phyloP scores from a whole-genome alignment of 2,113 vertebrate species.

The Stercorarius parasiticus region DNA sequence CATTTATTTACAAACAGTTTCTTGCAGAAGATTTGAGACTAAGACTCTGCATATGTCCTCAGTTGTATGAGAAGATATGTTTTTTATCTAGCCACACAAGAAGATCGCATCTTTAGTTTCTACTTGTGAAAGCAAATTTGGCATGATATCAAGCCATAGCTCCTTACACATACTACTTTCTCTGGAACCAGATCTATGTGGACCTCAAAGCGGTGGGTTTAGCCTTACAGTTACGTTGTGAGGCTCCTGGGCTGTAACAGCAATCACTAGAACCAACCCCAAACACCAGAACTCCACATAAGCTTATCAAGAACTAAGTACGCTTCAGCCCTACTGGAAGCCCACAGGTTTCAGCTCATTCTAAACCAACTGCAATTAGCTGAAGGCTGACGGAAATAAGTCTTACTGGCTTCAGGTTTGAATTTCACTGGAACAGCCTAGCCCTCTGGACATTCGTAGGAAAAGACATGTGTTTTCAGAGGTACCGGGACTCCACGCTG shows the following conservation, averaged over 20 bases:
- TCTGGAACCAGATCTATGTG: not conserved
- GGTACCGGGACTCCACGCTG: not conserved
- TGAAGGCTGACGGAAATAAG: not conserved
- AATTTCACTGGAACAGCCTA: not conserved
- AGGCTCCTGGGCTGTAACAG: not conserved
- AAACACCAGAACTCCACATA: not conserved
- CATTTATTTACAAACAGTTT: constrained; percentile 18
- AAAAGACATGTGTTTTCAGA: not conserved
- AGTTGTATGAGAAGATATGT: not conserved
- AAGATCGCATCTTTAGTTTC: not conserved
- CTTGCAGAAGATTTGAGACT: not conserved
- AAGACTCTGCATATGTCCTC: not conserved
- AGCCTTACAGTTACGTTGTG: not conserved
- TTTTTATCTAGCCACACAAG: not conserved
- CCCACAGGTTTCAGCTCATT: not conserved
- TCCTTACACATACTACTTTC: not conserved
- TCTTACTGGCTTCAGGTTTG: not conserved
- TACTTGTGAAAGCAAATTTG: not conserved
- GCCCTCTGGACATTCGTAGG: not conserved
- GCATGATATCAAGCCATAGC: not conserved
- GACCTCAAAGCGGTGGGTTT: not conserved
- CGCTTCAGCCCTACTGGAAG: not conserved
- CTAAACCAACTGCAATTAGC: not conserved
- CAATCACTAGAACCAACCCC: not conserved
- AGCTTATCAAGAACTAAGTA: not conserved